Evolutionary conservation across 2,113 vertebrate genomes (phyloP), one percentile per base, ranked within the genome.

Genomic region (Propithecus coquereli): DNA sequence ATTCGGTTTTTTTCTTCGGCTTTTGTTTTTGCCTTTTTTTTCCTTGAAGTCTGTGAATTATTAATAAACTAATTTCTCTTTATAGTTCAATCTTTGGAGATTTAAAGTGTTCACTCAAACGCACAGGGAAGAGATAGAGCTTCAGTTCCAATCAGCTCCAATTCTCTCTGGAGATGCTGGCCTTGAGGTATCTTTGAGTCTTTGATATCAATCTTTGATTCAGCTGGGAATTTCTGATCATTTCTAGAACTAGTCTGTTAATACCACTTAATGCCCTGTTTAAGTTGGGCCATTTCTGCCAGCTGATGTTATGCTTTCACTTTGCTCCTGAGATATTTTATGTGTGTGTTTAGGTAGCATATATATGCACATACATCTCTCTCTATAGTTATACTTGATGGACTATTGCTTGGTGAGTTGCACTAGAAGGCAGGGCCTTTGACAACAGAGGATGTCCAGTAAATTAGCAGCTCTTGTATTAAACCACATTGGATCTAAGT

Each of bases 41-140:
- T 86, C 97, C 98, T 98, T 97, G 97, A 98, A 98, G 98, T 96
- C 95, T 98, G 98, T 99, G 98, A 99, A 99, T 99, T 99, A 99
- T 99, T 99, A 99, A 99, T 99, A 98, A 99, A 98, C 98, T 99
- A 99, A 99, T 99, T 99, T 98, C 98, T 99, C 98, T 99, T 99
- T 99, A 99, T 99, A 99, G 98, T 99, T 98, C 98, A 98, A 98
- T 99, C 98, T 99, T 99, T 98, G 97, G 98, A 99, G 98, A 99
- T 98, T 98, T 98, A 98, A 98, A 99, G 97, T 98, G 97, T 98
- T 99, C 98, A 97, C 97, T 98, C 98, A 98, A 97, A 98, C 97
- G 98, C 97, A 98, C 96, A 71, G 97, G 98, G 97, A 97, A 98
- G 97, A 98, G 97, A 97, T 96, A 98, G 98, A 96, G 97, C 93